Percentiles rank a stretch among this genome's conserved stretches.
Evolutionary conservation across 2,888 invertebrate genomes (phyloP).

Genomic region (Coremacera marginata): DNA sequence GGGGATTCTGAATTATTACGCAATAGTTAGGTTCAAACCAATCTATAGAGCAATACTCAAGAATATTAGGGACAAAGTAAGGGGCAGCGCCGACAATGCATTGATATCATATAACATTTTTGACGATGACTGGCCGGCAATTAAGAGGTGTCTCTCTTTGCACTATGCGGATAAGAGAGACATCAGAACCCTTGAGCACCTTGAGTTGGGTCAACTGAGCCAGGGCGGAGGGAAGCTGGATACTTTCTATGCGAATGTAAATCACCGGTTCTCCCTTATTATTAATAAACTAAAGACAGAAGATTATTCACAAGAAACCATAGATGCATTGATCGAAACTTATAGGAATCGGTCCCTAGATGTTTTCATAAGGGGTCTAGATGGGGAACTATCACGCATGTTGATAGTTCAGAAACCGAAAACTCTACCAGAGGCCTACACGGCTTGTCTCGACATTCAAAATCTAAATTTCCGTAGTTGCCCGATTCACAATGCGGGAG

Average conservation of each 20-base stretch:
- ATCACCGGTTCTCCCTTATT: conserved; percentile 46
- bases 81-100: background rate
- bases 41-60: background rate
- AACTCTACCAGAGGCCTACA: conserved; percentile 41
- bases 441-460: conserved; percentile 40
- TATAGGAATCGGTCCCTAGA: conserved; percentile 32
- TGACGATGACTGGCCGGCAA: conserved; percentile 39
- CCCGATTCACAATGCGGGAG: background rate
- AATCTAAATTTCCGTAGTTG: background rate
- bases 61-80: background rate
- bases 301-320: conserved; percentile 27
- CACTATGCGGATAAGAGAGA: conserved; percentile 51
- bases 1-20: background rate
- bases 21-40: background rate
- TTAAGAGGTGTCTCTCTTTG: conserved; percentile 44
- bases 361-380: conserved; percentile 27
- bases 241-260: conserved; percentile 45
- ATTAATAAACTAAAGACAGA: conserved; percentile 40
- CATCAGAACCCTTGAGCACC: conserved; percentile 45
- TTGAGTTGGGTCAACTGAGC: conserved; percentile 42
- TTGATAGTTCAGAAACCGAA: conserved; percentile 38
- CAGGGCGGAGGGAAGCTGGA: conserved; percentile 42
- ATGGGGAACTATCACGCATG: conserved; percentile 37
- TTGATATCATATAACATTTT: background rate
- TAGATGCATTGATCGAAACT: conserved; percentile 38